Evolutionary conservation across 2,888 invertebrate species (phyloP).

Genomic region (Dromius quadrimaculatus): DNA sequence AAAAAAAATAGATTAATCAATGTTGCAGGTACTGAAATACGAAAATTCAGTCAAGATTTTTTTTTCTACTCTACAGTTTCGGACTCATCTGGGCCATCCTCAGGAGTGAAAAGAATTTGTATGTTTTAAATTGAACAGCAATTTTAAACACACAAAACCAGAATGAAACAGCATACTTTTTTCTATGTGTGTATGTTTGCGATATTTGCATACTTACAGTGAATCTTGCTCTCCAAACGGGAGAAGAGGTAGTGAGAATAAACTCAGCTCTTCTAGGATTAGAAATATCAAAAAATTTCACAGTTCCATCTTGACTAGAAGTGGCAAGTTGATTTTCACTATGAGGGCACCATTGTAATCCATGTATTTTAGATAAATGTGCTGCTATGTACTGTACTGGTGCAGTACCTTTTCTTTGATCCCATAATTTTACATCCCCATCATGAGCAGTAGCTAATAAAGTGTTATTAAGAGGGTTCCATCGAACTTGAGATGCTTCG

Average conservation of each 20-base stretch:
- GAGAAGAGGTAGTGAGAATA: constrained; percentile 85
- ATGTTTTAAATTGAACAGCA: too few species aligned
- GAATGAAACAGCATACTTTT: too few species aligned
- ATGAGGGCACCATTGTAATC: constrained; percentile 93
- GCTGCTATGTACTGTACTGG: constrained; percentile 95
- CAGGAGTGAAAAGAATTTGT: too few species aligned
- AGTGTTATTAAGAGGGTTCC: constrained; percentile 88
- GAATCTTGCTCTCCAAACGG: constrained; percentile 94
- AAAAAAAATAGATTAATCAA: too few species aligned
- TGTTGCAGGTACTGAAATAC: neutral
- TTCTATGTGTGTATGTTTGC: neutral
- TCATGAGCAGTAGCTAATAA: constrained; percentile 95
- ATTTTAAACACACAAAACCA: too few species aligned
- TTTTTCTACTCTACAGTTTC: neutral
- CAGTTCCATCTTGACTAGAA: constrained; percentile 94
- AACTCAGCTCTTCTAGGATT: constrained; percentile 88
- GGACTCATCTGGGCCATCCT: too few species aligned
- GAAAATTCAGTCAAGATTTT: too few species aligned
- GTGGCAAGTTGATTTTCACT: constrained; percentile 89
- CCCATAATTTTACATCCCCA: constrained; percentile 96
- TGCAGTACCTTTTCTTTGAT: constrained; percentile 86
- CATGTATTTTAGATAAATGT: constrained; percentile 90
- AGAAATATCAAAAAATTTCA: constrained; percentile 93
- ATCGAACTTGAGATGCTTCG: constrained; percentile 93
- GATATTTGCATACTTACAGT: constrained; percentile 69